phyloP scores from a whole-genome alignment of 2,113 vertebrate species.

The Piaya cayana region DNA sequence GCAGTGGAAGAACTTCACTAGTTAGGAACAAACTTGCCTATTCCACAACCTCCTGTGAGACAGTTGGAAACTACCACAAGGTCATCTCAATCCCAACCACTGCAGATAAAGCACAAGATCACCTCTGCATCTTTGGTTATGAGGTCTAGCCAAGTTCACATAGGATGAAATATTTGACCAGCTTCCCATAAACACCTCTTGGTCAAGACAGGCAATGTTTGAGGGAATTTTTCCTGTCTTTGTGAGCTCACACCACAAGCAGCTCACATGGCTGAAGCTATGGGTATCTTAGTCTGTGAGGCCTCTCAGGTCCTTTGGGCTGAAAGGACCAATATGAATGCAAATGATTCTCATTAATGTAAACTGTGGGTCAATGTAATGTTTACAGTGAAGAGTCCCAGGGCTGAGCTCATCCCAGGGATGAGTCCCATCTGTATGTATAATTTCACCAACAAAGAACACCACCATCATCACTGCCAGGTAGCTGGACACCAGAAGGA shows the following conservation, averaged over 20 bases:
- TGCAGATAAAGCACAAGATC: not conserved
- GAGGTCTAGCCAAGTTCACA: not conserved
- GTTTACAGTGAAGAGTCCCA: conserved; percentile 6
- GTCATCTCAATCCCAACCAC: not conserved
- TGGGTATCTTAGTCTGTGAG: not conserved
- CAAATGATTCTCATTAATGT: conserved; percentile 56
- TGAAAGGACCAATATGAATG: conserved; percentile 61
- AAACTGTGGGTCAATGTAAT: conserved; percentile 24
- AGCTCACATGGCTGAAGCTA: not conserved
- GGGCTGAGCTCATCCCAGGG: no score
- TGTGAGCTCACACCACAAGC: not conserved
- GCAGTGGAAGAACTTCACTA: not conserved
- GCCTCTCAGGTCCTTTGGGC: conserved; percentile 2
- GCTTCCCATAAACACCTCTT: not conserved
- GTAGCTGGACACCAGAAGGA: not conserved
- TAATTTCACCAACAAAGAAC: not conserved
- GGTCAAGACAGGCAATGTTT: not conserved
- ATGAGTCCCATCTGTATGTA: no score
- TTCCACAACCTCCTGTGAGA: not conserved
- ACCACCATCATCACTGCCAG: not conserved
- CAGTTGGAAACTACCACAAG: not conserved
- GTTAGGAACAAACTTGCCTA: not conserved
- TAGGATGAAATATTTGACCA: not conserved
- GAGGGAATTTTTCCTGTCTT: not conserved
- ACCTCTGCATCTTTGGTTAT: accelerated